Percentiles rank a stretch among this genome's conserved stretches.
These are phyloP conservation scores for Callimorpha dominula DNA, from an alignment of 2,888 invertebrate species.

Conservation along the genomic window DNA sequence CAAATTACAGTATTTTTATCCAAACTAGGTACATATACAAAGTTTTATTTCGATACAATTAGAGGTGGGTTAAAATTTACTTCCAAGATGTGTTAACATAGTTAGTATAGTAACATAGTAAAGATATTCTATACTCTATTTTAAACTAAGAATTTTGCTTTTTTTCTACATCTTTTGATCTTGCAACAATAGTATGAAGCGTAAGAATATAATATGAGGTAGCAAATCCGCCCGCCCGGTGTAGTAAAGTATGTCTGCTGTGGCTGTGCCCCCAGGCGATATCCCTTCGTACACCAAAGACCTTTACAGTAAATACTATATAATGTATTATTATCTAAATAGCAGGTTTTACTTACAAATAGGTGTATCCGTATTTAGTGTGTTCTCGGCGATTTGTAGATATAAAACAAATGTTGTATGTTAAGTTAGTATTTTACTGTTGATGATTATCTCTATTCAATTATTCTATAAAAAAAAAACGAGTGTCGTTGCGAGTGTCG, in stretches of 20 bases:
- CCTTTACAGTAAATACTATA: conserved; percentile 32
- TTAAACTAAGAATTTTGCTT: not conserved
- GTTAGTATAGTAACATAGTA: too few relatives aligned
- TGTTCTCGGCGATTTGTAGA: conserved; percentile 38
- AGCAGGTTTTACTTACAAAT: conserved; percentile 29
- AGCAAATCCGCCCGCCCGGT: not conserved
- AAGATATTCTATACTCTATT: not conserved
- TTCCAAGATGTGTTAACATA: too few relatives aligned
- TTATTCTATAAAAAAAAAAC: too few relatives aligned
- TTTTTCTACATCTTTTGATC: too few relatives aligned
- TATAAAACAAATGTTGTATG: not conserved
- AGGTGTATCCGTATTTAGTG: conserved; percentile 30
- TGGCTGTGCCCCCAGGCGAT: not conserved
- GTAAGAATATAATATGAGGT: not conserved
- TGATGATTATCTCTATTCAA: too few relatives aligned
- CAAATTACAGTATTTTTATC: too few relatives aligned
- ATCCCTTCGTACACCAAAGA: conserved; percentile 16
- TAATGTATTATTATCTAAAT: conserved; percentile 27
- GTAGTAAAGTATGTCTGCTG: conserved; percentile 6
- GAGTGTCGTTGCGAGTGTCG: too few relatives aligned
- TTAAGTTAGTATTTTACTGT: too few relatives aligned
- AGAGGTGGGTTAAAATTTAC: too few relatives aligned
- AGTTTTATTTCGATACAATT: too few relatives aligned
- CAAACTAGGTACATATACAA: too few relatives aligned
- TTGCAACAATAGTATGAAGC: not conserved